Evolutionary conservation across 2,113 vertebrate genomes (phyloP).

Genomic region (Castor canadensis): DNA sequence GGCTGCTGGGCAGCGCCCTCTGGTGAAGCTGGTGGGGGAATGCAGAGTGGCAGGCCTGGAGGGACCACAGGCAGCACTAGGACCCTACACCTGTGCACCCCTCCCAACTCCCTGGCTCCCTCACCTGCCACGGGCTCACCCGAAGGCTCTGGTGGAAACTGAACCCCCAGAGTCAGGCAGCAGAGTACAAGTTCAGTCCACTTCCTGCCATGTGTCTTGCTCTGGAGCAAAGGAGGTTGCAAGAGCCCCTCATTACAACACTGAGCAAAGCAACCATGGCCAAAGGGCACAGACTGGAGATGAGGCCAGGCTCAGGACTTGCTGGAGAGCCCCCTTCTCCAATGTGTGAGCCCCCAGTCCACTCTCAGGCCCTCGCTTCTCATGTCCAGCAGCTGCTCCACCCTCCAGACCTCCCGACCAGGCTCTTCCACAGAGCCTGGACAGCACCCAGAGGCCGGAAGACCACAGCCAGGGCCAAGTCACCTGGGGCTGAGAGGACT

Average conservation of each 20-base stretch:
- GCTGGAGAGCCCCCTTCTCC: background rate
- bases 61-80: background rate
- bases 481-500: background rate
- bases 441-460: background rate
- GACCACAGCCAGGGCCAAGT: background rate
- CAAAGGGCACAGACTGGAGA: no score
- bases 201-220: background rate
- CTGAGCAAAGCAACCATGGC: rapidly evolving
- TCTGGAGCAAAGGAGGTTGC: no score
- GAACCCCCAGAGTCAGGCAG: rapidly evolving
- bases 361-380: background rate
- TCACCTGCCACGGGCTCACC: background rate
- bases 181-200: background rate
- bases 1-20: background rate
- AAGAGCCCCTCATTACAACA: rapidly evolving
- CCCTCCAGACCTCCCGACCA: background rate
- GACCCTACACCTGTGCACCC: no score
- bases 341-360: background rate
- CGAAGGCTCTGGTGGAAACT: background rate
- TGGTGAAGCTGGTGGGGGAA: background rate
- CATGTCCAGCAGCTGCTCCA: background rate
- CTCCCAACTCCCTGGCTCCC: rapidly evolving
- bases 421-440: no score
- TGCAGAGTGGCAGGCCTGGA: no score
- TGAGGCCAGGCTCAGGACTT: background rate